Percentiles rank a stretch among this genome's conserved stretches.
Conservation (phyloP, 2,113 vertebrate genomes). For the Tupaia chinensis region DNA sequence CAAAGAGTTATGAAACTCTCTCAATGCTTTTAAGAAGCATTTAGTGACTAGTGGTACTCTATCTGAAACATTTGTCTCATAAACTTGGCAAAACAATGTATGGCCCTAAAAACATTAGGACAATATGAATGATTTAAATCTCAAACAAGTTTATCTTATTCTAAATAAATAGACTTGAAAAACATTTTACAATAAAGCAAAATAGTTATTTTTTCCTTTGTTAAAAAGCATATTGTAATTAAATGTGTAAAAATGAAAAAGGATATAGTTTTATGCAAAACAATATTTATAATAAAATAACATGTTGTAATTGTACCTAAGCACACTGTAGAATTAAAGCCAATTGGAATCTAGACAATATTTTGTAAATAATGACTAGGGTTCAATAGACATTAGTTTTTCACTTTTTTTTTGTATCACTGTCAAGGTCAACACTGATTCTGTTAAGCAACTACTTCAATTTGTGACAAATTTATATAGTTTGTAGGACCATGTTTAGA, state of each 20-base stretch:
- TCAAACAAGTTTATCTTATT: not conserved
- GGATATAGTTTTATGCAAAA: too few species aligned
- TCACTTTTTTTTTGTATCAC: not conserved
- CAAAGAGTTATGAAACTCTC: not conserved
- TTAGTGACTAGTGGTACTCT: not conserved
- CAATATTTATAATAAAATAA: too few species aligned
- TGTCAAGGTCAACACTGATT: not conserved
- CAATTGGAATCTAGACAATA: too few species aligned
- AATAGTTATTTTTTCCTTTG: not conserved
- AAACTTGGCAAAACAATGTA: not conserved
- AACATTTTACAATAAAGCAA: not conserved
- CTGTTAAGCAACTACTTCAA: not conserved
- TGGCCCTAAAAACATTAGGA: not conserved
- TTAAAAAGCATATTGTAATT: too few species aligned
- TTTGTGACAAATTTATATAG: not conserved
- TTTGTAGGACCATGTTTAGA: not conserved
- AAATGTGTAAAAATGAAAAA: too few species aligned
- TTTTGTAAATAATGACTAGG: not conserved
- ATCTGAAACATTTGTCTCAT: not conserved
- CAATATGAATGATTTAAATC: not conserved
- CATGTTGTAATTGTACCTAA: too few species aligned
- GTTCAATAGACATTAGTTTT: not conserved
- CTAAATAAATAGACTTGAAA: not conserved
- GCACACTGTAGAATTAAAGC: too few species aligned
- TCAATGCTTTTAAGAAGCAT: not conserved